Conservation (phyloP, 2,888 invertebrate species). For the Oasisia sp. region DNA sequence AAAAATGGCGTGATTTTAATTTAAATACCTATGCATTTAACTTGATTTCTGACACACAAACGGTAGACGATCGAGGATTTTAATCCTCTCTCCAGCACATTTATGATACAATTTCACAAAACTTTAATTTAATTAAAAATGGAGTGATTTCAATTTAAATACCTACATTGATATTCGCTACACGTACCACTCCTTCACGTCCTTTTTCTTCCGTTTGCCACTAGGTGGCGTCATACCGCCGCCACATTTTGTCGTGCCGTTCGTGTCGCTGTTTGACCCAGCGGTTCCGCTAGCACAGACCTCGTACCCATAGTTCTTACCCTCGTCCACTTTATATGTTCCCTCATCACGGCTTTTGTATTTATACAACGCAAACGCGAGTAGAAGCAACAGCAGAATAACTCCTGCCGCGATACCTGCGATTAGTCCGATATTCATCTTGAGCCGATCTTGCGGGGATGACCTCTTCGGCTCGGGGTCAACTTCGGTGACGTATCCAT, state of each 20-base stretch:
- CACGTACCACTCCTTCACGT: constrained; percentile 42
- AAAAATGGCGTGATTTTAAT: neutral
- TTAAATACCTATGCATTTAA: neutral
- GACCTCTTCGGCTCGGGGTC: neutral
- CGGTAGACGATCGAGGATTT: neutral
- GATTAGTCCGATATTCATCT: constrained; percentile 69
- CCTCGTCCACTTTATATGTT: constrained; percentile 90
- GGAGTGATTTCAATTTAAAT: neutral
- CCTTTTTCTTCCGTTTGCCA: constrained; percentile 39
- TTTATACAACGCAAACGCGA: constrained; percentile 75
- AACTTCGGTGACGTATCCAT: neutral
- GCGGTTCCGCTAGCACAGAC: constrained; percentile 48
- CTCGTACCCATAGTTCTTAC: constrained; percentile 72
- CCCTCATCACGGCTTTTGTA: constrained; percentile 77
- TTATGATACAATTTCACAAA: neutral
- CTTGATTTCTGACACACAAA: neutral
- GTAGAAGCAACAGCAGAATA: constrained; percentile 83
- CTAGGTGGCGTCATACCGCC: constrained; percentile 47
- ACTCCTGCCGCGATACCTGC: constrained; percentile 91
- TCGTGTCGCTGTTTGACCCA: constrained; percentile 37
- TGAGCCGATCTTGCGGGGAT: neutral
- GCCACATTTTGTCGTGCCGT: neutral
- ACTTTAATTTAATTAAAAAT: neutral
- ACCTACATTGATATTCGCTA: constrained; percentile 19
- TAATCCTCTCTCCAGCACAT: neutral